These are phyloP conservation scores for Octodonta nipae DNA, from an alignment of 2,888 invertebrate genomes.

Conservation along the genomic window DNA sequence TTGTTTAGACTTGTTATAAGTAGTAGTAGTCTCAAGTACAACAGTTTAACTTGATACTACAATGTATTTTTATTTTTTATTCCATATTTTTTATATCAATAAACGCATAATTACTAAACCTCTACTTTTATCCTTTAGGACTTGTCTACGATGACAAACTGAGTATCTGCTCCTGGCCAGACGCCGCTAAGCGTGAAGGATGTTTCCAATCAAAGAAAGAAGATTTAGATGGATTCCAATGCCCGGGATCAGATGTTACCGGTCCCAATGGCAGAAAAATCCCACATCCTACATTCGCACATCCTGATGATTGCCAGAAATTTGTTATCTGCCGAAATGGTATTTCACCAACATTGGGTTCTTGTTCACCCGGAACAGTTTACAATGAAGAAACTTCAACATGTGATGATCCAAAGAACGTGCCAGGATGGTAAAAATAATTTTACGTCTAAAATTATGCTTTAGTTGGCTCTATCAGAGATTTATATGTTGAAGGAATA, in stretches of 20 bases:
- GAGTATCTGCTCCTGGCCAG: conserved; percentile 66
- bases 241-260: conserved; percentile 54
- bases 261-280: conserved; percentile 55
- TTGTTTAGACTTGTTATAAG: too few species aligned
- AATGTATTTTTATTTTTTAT: too few species aligned
- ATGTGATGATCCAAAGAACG: conserved; percentile 65
- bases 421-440: conserved; percentile 69
- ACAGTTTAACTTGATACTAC: too few species aligned
- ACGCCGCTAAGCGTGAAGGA: conserved; percentile 41
- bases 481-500: too few species aligned
- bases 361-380: conserved; percentile 58
- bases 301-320: conserved; percentile 67
- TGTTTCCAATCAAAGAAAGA: conserved; percentile 45
- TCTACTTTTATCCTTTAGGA: too few species aligned
- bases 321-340: conserved; percentile 73
- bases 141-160: conserved; percentile 60
- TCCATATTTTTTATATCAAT: too few species aligned
- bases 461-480: too few species aligned
- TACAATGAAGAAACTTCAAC: conserved; percentile 66
- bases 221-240: conserved; percentile 60
- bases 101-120: too few species aligned
- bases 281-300: conserved; percentile 65
- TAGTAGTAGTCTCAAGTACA: too few species aligned
- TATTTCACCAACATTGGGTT: conserved; percentile 60
- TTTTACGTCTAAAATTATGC: too few species aligned